Evolutionary conservation across 1,140 invertebrate genomes (phyloP).

Genomic region (Drusus annulatus): DNA sequence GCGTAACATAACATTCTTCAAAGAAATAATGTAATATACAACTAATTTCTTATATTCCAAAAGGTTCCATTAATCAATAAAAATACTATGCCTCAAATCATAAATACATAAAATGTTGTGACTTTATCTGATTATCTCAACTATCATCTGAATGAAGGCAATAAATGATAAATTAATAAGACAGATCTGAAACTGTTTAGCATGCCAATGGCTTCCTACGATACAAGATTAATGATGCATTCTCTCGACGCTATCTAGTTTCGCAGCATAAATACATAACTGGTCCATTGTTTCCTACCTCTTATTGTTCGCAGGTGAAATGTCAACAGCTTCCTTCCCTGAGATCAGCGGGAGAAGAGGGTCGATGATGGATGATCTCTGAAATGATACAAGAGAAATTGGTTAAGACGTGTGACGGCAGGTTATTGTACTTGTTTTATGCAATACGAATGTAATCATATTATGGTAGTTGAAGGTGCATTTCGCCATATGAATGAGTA

Average conservation of each 20-base stretch:
- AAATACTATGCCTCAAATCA: too few relatives aligned
- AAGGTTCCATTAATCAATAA: too few relatives aligned
- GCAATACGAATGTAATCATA: neutral
- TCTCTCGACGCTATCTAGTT: neutral
- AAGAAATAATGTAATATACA: too few relatives aligned
- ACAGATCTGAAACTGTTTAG: neutral
- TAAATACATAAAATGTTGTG: too few relatives aligned
- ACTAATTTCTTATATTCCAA: too few relatives aligned
- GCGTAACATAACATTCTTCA: too few relatives aligned
- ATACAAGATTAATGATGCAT: conserved; percentile 4
- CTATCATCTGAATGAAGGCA: neutral
- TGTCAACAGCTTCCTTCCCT: conserved; percentile 40
- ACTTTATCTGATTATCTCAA: too few relatives aligned
- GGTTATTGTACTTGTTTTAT: neutral
- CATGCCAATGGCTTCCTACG: neutral
- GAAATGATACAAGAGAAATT: conserved; percentile 25
- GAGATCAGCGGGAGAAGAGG: conserved; percentile 19
- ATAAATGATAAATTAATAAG: neutral
- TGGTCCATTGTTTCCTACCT: conserved; percentile 40
- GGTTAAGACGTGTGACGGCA: neutral
- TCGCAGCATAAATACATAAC: conserved; percentile 3
- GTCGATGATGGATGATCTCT: conserved; percentile 33
- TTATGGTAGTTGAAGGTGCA: neutral
- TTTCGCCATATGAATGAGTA: too few relatives aligned
- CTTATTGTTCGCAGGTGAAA: conserved; percentile 44